These are phyloP conservation scores for Selenia dentaria DNA, from an alignment of 2,888 invertebrate genomes.

Conservation along the genomic window DNA sequence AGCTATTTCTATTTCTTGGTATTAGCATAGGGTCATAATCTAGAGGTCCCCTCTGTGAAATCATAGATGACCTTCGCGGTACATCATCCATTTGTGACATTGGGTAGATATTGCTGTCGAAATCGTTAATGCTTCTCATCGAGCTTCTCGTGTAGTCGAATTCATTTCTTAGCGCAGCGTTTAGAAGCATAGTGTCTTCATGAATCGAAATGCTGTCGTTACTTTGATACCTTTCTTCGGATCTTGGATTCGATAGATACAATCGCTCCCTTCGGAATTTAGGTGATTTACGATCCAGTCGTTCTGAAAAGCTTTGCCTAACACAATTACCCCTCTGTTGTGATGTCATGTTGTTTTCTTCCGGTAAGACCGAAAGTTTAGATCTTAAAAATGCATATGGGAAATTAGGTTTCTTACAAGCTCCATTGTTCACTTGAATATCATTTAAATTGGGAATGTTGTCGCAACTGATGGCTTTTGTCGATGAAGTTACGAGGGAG, in stretches of 20 bases:
- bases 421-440: slow-evolving; percentile 70
- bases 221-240: slow-evolving; percentile 86
- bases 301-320: slow-evolving; percentile 81
- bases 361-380: slow-evolving; percentile 90
- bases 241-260: slow-evolving; percentile 79
- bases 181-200: slow-evolving; percentile 74
- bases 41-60: slow-evolving; percentile 69
- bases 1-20: slow-evolving; percentile 77
- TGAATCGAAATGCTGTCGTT: slow-evolving; percentile 78
- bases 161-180: slow-evolving; percentile 62
- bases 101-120: slow-evolving; percentile 59
- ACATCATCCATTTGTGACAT: slow-evolving; percentile 61
- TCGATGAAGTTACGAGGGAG: slow-evolving; percentile 69
- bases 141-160: slow-evolving; percentile 70
- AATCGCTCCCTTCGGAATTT: slow-evolving; percentile 70
- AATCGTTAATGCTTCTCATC: slow-evolving; percentile 72
- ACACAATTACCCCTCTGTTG: slow-evolving; percentile 76
- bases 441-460: slow-evolving; percentile 87
- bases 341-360: slow-evolving; percentile 86
- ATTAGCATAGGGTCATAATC: slow-evolving; percentile 80
- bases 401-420: slow-evolving; percentile 87
- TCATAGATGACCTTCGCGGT: slow-evolving; percentile 73
- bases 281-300: slow-evolving; percentile 74
- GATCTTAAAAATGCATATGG: slow-evolving; percentile 92
- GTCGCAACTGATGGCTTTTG: slow-evolving; percentile 89